A percentile compares a stretch with the other conserved stretches of the same genome.
phyloP scores from a whole-genome alignment of 2,797 vertebrate genomes.

The Myripristis murdjan region DNA sequence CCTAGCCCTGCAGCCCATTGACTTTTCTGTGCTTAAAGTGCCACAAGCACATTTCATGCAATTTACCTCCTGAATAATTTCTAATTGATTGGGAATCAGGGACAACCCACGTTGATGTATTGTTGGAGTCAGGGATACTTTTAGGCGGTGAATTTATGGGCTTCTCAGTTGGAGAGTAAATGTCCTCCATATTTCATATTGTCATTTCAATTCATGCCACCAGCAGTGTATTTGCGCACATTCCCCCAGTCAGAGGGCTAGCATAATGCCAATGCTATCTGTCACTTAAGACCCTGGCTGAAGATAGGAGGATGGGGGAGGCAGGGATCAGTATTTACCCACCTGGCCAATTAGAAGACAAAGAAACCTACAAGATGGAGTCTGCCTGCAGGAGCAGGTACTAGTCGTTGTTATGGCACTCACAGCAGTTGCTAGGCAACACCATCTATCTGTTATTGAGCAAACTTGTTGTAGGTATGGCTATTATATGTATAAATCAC shows the following conservation, averaged over 20 bases:
- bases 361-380: slow-evolving; percentile 82
- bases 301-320: slow-evolving; percentile 67
- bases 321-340: slow-evolving; percentile 80
- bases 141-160: slow-evolving; percentile 83
- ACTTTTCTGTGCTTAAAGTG: slow-evolving; percentile 44
- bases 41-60: slow-evolving; percentile 77
- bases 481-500: slow-evolving; percentile 82
- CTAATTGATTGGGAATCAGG: slow-evolving; percentile 90
- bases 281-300: slow-evolving; percentile 80
- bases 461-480: slow-evolving; percentile 81
- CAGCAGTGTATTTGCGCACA: slow-evolving; percentile 75
- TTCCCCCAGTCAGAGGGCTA: slow-evolving; percentile 69
- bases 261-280: slow-evolving; percentile 70
- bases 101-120: slow-evolving; percentile 82
- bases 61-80: slow-evolving; percentile 90
- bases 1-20: slow-evolving; percentile 55
- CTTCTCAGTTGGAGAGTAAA: slow-evolving; percentile 84
- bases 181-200: slow-evolving; percentile 86
- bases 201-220: slow-evolving; percentile 80
- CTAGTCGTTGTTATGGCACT: slow-evolving; percentile 78
- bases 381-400: slow-evolving; percentile 82
- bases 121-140: slow-evolving; percentile 79
- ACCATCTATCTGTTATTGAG: slow-evolving; percentile 84
- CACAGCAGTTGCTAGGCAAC: slow-evolving; percentile 89
- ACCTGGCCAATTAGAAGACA: slow-evolving; percentile 86